Evolutionary conservation across 2,797 vertebrate genomes (phyloP), one percentile per base, ranked within the genome.

Genomic region (Gorsachius magnificus): DNA sequence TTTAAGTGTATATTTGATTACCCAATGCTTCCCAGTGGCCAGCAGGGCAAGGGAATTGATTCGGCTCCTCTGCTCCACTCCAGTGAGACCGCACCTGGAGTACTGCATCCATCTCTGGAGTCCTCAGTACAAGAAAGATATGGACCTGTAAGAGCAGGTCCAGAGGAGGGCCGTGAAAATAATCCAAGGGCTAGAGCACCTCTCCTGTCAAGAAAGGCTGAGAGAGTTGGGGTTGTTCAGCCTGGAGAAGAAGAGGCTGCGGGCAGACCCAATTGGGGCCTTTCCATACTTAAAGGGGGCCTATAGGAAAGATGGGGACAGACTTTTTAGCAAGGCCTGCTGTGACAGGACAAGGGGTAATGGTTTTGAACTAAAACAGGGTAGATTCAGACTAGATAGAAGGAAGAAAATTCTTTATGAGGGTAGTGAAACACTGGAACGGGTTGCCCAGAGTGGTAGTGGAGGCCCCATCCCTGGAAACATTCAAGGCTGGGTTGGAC

Each of bases 251-350:
- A 45, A 25, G 33, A n/a, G 19, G 51, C 35, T 50, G 21, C 1
- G 0, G 21, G 17, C 17, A 43, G 17, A 72, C 51, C 21, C 10
- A 4, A 35, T 1, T 22, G 58, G 2, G 1, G 43, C 18, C 58
- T 64, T 64, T 26, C 51, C 35, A 5, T 46, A 54, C 6, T 3
- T 46, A 38, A 71, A 35, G 29, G 10, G 20, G 21, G 43, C 17
- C 12, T 14, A 2, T 7, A 61, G n/a, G 28, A 53, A 54, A 46
- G 41, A 61, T 9, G 20, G 26, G 28, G 29, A 71, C 18, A 43
- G 22, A 51, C 65, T 50, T 58, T 81, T 63, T 43, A 45, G 4
- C 21, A 54, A 38, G 15, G 38, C 17, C 38, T 79, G 38, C 31
- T 10, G 25, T 1, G 0, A 79, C 0, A 90, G 12, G n/a, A 65